Evolutionary conservation across 2,113 vertebrate species (phyloP), one percentile per base, ranked within the genome.

Genomic region (Rhea pennata): DNA sequence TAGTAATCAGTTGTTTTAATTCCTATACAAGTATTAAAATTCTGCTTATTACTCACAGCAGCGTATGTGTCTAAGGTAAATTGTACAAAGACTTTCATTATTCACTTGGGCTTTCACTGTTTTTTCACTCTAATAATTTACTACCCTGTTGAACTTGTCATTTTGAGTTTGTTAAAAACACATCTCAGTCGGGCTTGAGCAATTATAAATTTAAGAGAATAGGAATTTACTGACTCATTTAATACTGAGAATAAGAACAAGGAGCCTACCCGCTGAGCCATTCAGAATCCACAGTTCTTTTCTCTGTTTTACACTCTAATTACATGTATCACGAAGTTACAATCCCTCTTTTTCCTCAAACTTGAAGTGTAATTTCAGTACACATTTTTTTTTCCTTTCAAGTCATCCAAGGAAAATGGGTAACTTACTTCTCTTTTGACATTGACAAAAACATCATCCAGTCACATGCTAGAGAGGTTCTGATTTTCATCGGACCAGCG

Each of bases 141-240:
- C 50, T 87, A 40, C 42, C 54, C 67, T 83, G 40, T 40, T 83
- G 59, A 85, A 87, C 54, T 85, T 93, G 15, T 78, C 31, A 48
- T 87, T 91, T 54, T 92, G 59, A 91, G 16, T 89, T 93, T 59
- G 19, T 84, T 87, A 72, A 87, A 82, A 84, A 67, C 67, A 42
- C 24, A 6, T 73, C 19, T 84, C 58, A 75, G 36, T 75, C 46
- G 84, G 74, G 13, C 50, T 36, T 76, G 6, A 62, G 54, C 13
- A 84, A 76, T 70, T 82, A 71, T 42, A 66, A 92, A 87, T 91
- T 91, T 76, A 89, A 89, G 61, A 82, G 20, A 95, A 88, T 26
- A 93, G 44, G 44, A 91, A 88, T 87, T 93, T 94, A 79, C 66
- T 85, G 87, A 90, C 64, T 93, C 58, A 80, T 84, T 64, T 83